Evolutionary conservation across 2,888 invertebrate species (phyloP).

Genomic region (Leptinotarsa juncta): DNA sequence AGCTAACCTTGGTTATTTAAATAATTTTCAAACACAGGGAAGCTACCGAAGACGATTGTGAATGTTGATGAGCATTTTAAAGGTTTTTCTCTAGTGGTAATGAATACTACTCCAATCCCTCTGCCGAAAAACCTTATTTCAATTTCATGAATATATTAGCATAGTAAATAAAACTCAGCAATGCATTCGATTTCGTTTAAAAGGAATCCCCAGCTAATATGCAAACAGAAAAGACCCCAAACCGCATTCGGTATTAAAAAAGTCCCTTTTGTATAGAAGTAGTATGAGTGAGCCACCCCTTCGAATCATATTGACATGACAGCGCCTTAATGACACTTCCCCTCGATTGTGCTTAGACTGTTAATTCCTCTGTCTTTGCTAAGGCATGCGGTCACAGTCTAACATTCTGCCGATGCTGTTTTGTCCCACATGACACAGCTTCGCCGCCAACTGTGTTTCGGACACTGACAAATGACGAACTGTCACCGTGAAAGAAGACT

Average conservation of each 20-base stretch:
- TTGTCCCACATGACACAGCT: slow-evolving; percentile 68
- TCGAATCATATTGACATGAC: slow-evolving; percentile 68
- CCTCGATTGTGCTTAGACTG: slow-evolving; percentile 61
- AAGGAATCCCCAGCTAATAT: slow-evolving; percentile 62
- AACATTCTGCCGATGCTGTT: slow-evolving; percentile 64
- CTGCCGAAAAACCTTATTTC: slow-evolving; percentile 57
- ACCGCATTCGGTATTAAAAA: slow-evolving; percentile 64
- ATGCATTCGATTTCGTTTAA: slow-evolving; percentile 63
- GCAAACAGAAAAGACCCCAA: slow-evolving; percentile 64
- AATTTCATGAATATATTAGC: slow-evolving; percentile 65
- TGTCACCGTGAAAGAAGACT: slow-evolving; percentile 69
- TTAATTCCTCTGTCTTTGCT: slow-evolving; percentile 47
- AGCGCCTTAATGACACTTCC: slow-evolving; percentile 67
- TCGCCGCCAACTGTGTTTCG: slow-evolving; percentile 66
- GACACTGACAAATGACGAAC: slow-evolving; percentile 69
- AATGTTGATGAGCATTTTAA: slow-evolving; percentile 35
- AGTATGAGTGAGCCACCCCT: slow-evolving; percentile 63
- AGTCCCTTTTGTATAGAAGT: slow-evolving; percentile 64
- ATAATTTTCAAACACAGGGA: too few relatives aligned
- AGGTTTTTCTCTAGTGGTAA: slow-evolving; percentile 32
- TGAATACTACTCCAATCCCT: slow-evolving; percentile 31
- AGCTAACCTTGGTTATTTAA: too few relatives aligned
- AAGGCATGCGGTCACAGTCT: slow-evolving; percentile 57
- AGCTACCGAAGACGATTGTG: not conserved
- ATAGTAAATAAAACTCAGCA: slow-evolving; percentile 62